These are phyloP conservation scores for Karalla daura DNA, from an alignment of 2,797 vertebrate genomes.

Conservation along the genomic window DNA sequence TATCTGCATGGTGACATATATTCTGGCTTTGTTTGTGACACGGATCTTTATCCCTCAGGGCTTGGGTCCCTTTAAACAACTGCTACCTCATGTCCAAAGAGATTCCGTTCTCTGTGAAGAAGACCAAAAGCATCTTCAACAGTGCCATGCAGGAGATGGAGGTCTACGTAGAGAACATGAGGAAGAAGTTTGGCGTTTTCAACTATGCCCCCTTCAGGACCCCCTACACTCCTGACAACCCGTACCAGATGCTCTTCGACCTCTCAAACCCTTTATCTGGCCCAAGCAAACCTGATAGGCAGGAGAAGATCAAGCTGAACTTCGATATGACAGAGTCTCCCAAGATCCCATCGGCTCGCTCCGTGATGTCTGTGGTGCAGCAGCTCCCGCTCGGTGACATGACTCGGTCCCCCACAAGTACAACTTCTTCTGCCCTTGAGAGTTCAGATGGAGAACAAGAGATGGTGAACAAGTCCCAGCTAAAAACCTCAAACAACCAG, in stretches of 20 bases:
- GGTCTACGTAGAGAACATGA: constrained; percentile 98
- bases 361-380: constrained; percentile 80
- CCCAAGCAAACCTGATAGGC: constrained; percentile 91
- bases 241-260: constrained; percentile 97
- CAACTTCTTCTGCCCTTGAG: constrained; percentile 95
- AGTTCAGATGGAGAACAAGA: constrained; percentile 96
- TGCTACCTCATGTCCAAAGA: constrained; percentile 99
- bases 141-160: constrained; percentile 99
- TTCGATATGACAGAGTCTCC: constrained; percentile 97
- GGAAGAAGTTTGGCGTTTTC: constrained; percentile 95
- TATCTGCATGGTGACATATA: neutral
- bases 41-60: constrained; percentile 80
- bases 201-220: constrained; percentile 98
- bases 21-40: constrained; percentile 9
- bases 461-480: constrained; percentile 84
- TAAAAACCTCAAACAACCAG: constrained; percentile 88
- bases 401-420: constrained; percentile 96
- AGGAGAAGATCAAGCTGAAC: constrained; percentile 97
- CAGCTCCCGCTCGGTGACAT: constrained; percentile 89
- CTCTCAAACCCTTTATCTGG: constrained; percentile 91
- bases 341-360: constrained; percentile 92
- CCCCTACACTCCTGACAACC: constrained; percentile 96
- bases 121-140: constrained; percentile 99
- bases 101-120: constrained; percentile 99
- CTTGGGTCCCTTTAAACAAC: constrained; percentile 99